Conservation (phyloP, 2,113 vertebrate genomes). For the Dasypus novemcinctus region DNA sequence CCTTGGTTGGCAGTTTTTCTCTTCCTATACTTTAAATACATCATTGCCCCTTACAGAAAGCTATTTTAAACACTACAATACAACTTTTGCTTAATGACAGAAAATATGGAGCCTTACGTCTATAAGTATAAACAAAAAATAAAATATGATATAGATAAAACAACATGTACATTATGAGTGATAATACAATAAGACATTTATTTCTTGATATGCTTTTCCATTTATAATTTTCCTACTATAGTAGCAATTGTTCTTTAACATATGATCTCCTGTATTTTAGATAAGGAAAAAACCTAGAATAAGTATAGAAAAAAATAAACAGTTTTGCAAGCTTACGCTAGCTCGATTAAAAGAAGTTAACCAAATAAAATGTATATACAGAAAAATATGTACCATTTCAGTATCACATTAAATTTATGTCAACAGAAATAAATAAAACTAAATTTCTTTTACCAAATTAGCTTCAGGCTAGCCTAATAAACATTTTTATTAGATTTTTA, state of each 20-base stretch:
- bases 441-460: not conserved
- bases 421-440: conserved; percentile 16
- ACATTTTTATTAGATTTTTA: conserved; percentile 1
- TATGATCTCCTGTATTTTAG: conserved; percentile 28
- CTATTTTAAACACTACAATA: conserved; percentile 42
- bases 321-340: not conserved
- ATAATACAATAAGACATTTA: conserved; percentile 34
- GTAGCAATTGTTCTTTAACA: not conserved
- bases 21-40: too few species aligned
- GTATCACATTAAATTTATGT: not conserved
- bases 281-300: not conserved
- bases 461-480: conserved; percentile 18
- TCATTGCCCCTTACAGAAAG: not conserved
- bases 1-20: too few species aligned
- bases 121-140: not conserved
- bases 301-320: conserved; percentile 21
- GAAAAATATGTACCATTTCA: conserved; percentile 35
- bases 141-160: conserved; percentile 45
- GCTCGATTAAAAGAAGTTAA: conserved; percentile 34
- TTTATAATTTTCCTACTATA: not conserved
- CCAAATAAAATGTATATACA: conserved; percentile 22
- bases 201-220: conserved; percentile 26
- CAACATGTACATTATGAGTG: not conserved
- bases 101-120: not conserved
- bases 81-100: conserved; percentile 37